These are phyloP conservation scores for Akabosia matsudoensis DNA, from an alignment of 1,140 invertebrate species.

Conservation along the genomic window DNA sequence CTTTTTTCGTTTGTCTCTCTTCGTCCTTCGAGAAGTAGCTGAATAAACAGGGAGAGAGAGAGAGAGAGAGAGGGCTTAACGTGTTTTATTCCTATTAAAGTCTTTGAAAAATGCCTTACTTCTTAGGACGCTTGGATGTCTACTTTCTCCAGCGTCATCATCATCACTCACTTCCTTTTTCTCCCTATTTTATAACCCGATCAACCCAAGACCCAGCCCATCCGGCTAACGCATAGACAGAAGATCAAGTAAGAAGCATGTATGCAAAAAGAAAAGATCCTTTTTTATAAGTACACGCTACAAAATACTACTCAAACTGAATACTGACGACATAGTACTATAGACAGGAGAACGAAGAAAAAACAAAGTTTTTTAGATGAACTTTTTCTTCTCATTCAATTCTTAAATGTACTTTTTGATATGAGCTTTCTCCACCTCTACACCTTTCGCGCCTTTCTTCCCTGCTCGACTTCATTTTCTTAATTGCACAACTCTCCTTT, in stretches of 20 bases:
- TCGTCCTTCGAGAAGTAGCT: background rate
- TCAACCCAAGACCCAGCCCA: constrained; percentile 19
- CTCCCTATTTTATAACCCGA: background rate
- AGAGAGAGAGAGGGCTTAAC: background rate
- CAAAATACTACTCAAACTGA: no score
- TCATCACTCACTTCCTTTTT: constrained; percentile 22
- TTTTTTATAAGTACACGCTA: background rate
- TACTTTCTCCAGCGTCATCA: constrained; percentile 19
- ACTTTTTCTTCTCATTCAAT: constrained; percentile 19
- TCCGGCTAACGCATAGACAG: background rate
- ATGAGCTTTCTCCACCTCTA: constrained; percentile 9
- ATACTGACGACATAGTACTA: background rate
- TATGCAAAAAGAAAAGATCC: no score
- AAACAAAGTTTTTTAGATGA: constrained; percentile 17
- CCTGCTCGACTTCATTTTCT: constrained; percentile 19
- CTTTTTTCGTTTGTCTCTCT: background rate
- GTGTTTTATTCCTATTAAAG: background rate
- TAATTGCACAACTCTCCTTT: constrained; percentile 18
- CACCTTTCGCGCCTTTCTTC: constrained; percentile 10
- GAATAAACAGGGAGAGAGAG: background rate
- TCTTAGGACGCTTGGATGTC: background rate
- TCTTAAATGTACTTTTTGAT: constrained; percentile 21
- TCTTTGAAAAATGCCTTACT: constrained; percentile 21
- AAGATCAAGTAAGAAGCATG: no score
- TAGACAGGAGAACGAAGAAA: background rate